Conservation (phyloP, 23 tunicate genomes). For the Styela clava region DNA sequence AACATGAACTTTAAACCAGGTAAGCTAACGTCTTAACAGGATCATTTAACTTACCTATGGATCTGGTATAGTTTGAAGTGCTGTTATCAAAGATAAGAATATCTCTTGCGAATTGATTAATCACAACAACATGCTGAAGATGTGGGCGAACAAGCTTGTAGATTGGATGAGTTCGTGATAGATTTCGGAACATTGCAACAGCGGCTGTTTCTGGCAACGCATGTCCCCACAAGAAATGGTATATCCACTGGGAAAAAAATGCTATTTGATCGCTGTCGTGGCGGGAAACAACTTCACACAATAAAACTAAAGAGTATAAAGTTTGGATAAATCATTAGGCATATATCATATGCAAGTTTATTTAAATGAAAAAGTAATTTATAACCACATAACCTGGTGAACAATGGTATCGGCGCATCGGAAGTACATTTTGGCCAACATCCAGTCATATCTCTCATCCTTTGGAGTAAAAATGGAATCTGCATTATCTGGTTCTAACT, state of each 20-base stretch:
- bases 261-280: too few species aligned
- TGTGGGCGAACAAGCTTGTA: conserved; percentile 71
- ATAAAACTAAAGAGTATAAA: too few species aligned
- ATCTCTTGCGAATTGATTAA: conserved; percentile 62
- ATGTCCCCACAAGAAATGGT: conserved; percentile 60
- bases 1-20: too few species aligned
- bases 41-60: conserved; percentile 25
- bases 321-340: too few species aligned
- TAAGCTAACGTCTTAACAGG: too few species aligned
- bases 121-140: conserved; percentile 52
- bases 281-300: too few species aligned
- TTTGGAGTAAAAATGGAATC: conserved; percentile 31
- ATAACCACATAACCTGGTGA: conserved; percentile 50
- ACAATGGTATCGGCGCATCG: conserved; percentile 15
- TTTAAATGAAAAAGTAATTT: too few species aligned
- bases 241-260: conserved; percentile 52
- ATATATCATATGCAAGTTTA: too few species aligned
- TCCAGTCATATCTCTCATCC: conserved; percentile 34
- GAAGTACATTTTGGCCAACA: conserved; percentile 47
- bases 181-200: conserved; percentile 45
- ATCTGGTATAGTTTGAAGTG: conserved; percentile 22
- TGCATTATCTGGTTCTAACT: conserved; percentile 33
- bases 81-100: conserved; percentile 30
- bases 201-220: conserved; percentile 72
- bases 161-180: conserved; percentile 61